These are phyloP conservation scores for Neosilurus mollespiculum DNA, from an alignment of 2,797 vertebrate species.

Conservation along the genomic window DNA sequence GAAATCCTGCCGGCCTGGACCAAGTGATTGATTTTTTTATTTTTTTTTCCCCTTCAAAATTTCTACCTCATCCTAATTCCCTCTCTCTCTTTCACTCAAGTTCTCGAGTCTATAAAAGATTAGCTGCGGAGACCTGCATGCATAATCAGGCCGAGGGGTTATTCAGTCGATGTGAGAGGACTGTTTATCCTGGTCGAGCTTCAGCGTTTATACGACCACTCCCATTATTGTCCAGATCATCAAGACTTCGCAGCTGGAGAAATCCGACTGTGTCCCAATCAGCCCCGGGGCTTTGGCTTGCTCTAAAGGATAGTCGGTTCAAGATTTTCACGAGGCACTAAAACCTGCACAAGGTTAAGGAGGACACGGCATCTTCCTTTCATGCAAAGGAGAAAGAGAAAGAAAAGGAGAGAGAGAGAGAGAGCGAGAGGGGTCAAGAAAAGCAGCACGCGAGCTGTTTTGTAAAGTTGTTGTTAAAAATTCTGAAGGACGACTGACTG, in stretches of 20 bases:
- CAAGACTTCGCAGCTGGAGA: not conserved
- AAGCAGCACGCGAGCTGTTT: not conserved
- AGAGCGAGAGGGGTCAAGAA: not conserved
- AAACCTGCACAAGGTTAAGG: not conserved
- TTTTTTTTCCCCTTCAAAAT: not conserved
- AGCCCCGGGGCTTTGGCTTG: not conserved
- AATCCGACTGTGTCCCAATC: not conserved
- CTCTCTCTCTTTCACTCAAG: slow-evolving; percentile 62
- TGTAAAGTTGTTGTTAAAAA: not conserved
- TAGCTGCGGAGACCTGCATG: slow-evolving; percentile 64
- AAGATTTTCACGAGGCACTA: not conserved
- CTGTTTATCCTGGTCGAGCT: slow-evolving; percentile 17
- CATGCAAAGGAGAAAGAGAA: no score
- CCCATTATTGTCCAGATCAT: not conserved
- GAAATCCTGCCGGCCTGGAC: slow-evolving; percentile 20
- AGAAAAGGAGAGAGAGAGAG: no score
- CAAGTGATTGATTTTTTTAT: slow-evolving; percentile 21
- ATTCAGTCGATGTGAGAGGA: slow-evolving; percentile 66
- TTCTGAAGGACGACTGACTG: not conserved
- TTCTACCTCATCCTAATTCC: slow-evolving; percentile 15
- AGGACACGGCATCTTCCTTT: no score
- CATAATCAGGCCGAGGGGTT: slow-evolving; percentile 61
- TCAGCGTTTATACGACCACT: not conserved
- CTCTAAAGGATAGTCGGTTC: no score
- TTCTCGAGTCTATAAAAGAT: slow-evolving; percentile 72